Evolutionary conservation across 2,113 vertebrate genomes (phyloP).

Genomic region (Chascanopsetta lugubris): DNA sequence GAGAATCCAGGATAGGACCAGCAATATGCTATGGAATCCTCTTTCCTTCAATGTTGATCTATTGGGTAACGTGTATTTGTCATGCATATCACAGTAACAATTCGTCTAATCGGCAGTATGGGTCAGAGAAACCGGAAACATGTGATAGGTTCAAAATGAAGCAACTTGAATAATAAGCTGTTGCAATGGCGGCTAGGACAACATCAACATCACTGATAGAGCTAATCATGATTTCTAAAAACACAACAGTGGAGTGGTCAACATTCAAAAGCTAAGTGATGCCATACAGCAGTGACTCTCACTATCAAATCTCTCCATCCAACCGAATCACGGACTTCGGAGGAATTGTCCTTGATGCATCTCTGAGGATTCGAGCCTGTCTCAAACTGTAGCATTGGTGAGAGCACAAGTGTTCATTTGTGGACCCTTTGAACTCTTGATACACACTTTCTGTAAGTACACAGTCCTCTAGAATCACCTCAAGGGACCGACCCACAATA

Average conservation of each 20-base stretch:
- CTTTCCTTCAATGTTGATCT: background rate
- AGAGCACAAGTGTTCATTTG: constrained; percentile 19
- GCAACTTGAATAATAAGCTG: too few relatives aligned
- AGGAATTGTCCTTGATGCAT: constrained; percentile 33
- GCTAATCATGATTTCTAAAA: too few relatives aligned
- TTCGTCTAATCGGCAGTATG: too few relatives aligned
- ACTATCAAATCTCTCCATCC: constrained; percentile 11
- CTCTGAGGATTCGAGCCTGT: constrained; percentile 15
- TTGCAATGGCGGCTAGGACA: too few relatives aligned
- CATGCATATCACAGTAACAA: background rate
- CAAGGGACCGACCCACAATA: constrained; percentile 32
- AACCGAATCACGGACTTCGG: constrained; percentile 20
- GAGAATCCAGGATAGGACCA: background rate
- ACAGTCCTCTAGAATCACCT: constrained; percentile 20
- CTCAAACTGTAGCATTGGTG: constrained; percentile 5
- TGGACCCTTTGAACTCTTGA: constrained; percentile 36
- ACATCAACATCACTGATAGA: too few relatives aligned
- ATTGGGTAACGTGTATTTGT: background rate
- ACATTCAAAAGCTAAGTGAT: constrained; percentile 5
- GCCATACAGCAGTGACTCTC: constrained; percentile 9
- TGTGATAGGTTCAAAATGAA: too few relatives aligned
- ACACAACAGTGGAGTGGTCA: too few relatives aligned
- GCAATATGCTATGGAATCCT: background rate
- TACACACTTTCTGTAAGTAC: constrained; percentile 32
- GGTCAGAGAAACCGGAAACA: too few relatives aligned